These are phyloP conservation scores for Hydraecia micacea DNA, from an alignment of 2,888 invertebrate genomes.

Conservation along the genomic window DNA sequence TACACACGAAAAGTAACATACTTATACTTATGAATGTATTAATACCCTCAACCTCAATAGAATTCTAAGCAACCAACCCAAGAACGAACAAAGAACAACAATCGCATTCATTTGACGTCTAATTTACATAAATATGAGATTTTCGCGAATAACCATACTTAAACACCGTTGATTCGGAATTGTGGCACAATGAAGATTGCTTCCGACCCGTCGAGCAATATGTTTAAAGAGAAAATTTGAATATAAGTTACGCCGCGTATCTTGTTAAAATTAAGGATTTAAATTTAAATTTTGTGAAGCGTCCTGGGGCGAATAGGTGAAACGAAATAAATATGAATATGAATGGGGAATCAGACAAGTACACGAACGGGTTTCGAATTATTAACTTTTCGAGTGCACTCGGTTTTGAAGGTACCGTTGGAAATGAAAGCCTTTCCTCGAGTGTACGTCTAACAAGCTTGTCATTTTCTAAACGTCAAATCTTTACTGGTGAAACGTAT, in stretches of 20 bases:
- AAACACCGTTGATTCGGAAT: conserved; percentile 84
- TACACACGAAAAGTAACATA: conserved; percentile 14
- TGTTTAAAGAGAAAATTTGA: conserved; percentile 65
- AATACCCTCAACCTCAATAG: conserved; percentile 42
- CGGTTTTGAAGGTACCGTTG: conserved; percentile 76
- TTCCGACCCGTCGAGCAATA: conserved; percentile 85
- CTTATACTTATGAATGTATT: conserved; percentile 9
- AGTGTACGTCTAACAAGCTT: conserved; percentile 80
- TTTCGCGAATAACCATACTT: conserved; percentile 84
- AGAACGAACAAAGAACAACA: conserved; percentile 79
- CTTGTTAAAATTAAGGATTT: conserved; percentile 89
- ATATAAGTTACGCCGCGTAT: conserved; percentile 79
- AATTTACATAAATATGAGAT: conserved; percentile 89
- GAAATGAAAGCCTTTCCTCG: conserved; percentile 73
- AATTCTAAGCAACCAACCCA: conserved; percentile 57
- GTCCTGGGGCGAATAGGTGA: conserved; percentile 86
- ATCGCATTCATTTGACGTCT: conserved; percentile 80
- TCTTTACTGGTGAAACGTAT: conserved; percentile 47
- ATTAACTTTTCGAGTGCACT: conserved; percentile 88
- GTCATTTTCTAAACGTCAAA: conserved; percentile 78
- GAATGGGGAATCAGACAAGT: conserved; percentile 88
- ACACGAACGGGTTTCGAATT: conserved; percentile 86
- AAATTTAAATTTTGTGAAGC: conserved; percentile 83
- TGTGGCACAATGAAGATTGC: conserved; percentile 83
- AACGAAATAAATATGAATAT: conserved; percentile 91